phyloP scores from a whole-genome alignment of 2,113 vertebrate species.

The Pelobates fuscus region DNA sequence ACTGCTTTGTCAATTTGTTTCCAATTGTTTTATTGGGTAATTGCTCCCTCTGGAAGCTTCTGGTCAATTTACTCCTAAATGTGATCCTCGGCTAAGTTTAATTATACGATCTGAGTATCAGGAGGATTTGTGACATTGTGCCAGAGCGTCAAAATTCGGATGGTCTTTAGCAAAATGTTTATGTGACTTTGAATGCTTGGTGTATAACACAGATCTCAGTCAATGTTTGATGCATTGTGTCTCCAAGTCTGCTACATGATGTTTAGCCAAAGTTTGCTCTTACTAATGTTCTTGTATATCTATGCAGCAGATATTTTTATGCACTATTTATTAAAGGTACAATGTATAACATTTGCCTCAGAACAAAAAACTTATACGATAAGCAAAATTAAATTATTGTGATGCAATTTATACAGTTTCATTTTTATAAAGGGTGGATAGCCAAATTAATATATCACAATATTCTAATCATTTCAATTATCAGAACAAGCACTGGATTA shows the following conservation, averaged over 20 bases:
- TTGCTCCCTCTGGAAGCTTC: conserved; percentile 62
- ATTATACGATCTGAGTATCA: conserved; percentile 42
- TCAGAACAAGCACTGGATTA: no score
- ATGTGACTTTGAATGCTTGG: not conserved
- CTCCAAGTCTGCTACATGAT: not conserved
- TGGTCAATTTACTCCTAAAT: conserved; percentile 49
- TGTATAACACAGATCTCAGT: not conserved
- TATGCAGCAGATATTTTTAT: no score
- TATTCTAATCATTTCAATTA: no score
- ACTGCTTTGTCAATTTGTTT: conserved; percentile 87
- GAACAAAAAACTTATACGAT: no score
- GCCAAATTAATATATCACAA: no score
- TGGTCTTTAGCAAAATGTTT: not conserved
- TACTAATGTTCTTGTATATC: no score
- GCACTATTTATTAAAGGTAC: no score
- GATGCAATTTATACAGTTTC: no score
- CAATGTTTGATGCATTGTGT: not conserved
- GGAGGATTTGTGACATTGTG: conserved; percentile 10
- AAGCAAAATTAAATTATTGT: no score
- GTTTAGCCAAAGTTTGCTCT: no score
- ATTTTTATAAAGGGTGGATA: no score
- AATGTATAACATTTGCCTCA: no score
- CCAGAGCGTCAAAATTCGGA: conserved; percentile 6
- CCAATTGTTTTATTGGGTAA: conserved; percentile 82
- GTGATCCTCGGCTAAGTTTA: conserved; percentile 39